Base-by-base conservation (phyloP, 2,888 invertebrate genomes). In the Eumacrocentrus americanus region DNA sequence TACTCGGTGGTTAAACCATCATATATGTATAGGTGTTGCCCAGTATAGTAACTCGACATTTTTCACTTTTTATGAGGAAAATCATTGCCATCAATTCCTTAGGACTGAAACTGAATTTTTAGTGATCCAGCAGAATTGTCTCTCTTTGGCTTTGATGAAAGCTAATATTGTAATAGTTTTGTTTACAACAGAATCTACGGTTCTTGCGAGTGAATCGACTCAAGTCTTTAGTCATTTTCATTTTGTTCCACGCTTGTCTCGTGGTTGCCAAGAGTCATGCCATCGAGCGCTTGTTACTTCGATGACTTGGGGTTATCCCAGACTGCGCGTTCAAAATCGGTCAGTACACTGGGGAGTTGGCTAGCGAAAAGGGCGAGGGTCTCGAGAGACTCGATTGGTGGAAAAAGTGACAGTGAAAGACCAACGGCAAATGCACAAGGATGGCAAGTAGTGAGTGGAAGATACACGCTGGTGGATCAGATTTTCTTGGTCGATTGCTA, bases 321-420 rank as follows among this genome's bases (percentile, higher is more conserved):
- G 29, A 29, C n/a, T n/a, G 29, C 9, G 29, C 29, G 29, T 29
- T 29, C 29, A 29, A 29, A 29, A 23, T 54, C n/a, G 38, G 42
- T 54, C 25, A 29, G 40, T 25, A 12, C 54, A 25, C 54, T 29
- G 23, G 54, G 38, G 57, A 38, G 48, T 37, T 48, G 57, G 38
- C 40, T 25, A 18, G 48, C 35, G 25, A 50, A 40, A 50, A 23
- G 42, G n/a, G n/a, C n/a, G n/a, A n/a, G n/a, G 42, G 42, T 44
- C 29, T 4, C 5, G 5, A 4, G 9, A 29, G 29, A 29, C 5
- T 29, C 29, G 29, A 29, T 29, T 4, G 29, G 29, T 29, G 29
- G 29, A 44, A 54, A 29, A 34, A 54, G 29, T 54, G 42, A 42
- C 25, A 18, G 29, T 35, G 48, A 38, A 40, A 18, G 44, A 18